These are phyloP conservation scores for Oceanites oceanicus DNA, from an alignment of 2,113 vertebrate genomes.

Conservation along the genomic window DNA sequence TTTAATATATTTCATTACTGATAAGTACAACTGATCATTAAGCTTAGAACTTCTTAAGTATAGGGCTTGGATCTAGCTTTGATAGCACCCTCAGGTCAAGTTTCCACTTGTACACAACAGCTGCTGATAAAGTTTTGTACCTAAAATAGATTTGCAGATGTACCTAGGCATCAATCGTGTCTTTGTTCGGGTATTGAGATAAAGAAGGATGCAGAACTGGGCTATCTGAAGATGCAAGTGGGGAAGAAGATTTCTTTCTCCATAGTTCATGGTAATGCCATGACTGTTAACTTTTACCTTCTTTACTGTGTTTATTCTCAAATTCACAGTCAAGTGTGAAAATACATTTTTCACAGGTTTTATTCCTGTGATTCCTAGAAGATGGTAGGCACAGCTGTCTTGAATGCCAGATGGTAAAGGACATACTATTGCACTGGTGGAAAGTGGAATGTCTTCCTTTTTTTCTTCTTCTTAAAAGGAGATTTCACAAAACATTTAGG, in stretches of 20 bases:
- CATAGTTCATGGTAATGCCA: neutral
- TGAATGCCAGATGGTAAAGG: neutral
- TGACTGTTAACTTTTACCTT: neutral
- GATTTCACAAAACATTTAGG: neutral
- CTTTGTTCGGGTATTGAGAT: neutral
- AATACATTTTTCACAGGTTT: neutral
- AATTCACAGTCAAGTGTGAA: neutral
- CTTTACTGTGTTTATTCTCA: neutral
- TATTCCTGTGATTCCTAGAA: neutral
- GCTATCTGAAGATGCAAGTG: neutral
- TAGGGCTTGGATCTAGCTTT: neutral
- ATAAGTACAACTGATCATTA: neutral
- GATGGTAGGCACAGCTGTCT: neutral
- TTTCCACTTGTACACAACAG: neutral
- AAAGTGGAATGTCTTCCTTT: neutral
- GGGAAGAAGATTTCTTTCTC: neutral
- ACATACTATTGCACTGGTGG: neutral
- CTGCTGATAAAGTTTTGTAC: neutral
- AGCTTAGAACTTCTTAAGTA: neutral
- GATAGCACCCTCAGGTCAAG: neutral
- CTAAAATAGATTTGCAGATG: neutral
- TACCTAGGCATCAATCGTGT: neutral
- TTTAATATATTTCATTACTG: neutral
- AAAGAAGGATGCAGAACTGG: neutral
- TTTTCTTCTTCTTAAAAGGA: neutral